Evolutionary conservation across 2,797 vertebrate genomes (phyloP), one percentile per base, ranked within the genome.

Genomic region (Hoplostethus atlanticus): DNA sequence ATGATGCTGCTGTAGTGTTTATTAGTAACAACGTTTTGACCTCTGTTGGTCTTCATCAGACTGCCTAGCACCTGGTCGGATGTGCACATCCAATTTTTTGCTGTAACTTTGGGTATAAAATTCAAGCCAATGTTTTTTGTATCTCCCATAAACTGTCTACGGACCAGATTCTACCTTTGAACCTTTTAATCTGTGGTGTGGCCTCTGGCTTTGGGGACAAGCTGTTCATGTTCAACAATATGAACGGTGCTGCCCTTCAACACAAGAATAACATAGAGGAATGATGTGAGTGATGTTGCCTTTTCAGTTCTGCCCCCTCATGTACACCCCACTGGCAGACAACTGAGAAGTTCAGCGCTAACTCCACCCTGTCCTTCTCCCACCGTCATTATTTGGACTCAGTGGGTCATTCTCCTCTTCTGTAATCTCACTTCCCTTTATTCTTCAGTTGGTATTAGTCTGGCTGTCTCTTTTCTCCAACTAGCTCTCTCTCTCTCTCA

Each of bases 401-500:
- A 54, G 50, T 51, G 53, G 60, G 72, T 59, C 68, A 34, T 64
- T 71, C 58, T 80, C 52, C 77, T 77, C 59, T 72, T 51, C 47
- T 57, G 36, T 38, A 51, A 40, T 73, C 52, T 84, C 47, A 58
- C 15, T 67, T 36, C 28, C 25, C 21, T 69, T 8, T 42, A 73
- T 69, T 71, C 34, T 51, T 76, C 62, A 59, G 47, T 73, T 64
- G 62, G 48, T 56, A 55, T 61, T 73, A 56, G 36, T 78, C 52
- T 67, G 47, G n/a, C 3, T 55, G 34, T 31, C 50, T 79, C 31
- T 57, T 65, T 61, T 52, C 47, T 86, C 59, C 77, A 54, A 79
- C 65, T 51, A 76, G 46, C 61, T 80, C 70, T 73, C 66, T 86
- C 62, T 70, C 57, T 80, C 70, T 25, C 17, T 51, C 5, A 17